phyloP scores from a whole-genome alignment of 2,888 invertebrate genomes.

The Acleris literana region DNA sequence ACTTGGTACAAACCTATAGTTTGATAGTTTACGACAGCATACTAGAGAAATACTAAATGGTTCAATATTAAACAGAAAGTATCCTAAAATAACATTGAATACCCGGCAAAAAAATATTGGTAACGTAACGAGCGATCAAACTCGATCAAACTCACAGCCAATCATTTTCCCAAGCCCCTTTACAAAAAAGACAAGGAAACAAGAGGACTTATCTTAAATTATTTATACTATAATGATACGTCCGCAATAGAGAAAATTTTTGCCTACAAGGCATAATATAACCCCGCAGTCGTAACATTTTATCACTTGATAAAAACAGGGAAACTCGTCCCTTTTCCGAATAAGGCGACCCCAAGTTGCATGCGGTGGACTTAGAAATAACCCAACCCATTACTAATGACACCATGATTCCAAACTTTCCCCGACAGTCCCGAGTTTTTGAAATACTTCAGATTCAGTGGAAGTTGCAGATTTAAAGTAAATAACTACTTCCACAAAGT shows the following conservation, averaged over 20 bases:
- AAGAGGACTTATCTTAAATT: background rate
- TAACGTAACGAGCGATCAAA: no score
- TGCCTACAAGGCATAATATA: slow-evolving; percentile 60
- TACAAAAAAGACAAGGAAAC: no score
- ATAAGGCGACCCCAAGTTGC: slow-evolving; percentile 32
- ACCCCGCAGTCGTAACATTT: slow-evolving; percentile 56
- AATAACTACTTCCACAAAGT: slow-evolving; percentile 31
- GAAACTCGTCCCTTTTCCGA: slow-evolving; percentile 39
- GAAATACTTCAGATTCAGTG: slow-evolving; percentile 20
- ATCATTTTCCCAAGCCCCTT: no score
- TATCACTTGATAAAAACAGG: slow-evolving; percentile 68
- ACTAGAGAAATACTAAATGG: no score
- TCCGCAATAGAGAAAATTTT: slow-evolving; percentile 51
- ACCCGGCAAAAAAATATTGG: no score
- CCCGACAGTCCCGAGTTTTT: slow-evolving; percentile 23
- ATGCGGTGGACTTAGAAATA: slow-evolving; percentile 34
- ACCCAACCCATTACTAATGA: slow-evolving; percentile 33
- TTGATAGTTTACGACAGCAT: no score
- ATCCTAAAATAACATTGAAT: no score
- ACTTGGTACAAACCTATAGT: no score
- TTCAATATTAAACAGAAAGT: no score
- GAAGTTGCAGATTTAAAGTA: slow-evolving; percentile 33
- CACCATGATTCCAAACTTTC: slow-evolving; percentile 32
- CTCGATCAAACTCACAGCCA: no score
- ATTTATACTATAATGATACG: background rate